Conservation (phyloP, 2,888 invertebrate genomes). For the Xestoiulus laeticollis region DNA sequence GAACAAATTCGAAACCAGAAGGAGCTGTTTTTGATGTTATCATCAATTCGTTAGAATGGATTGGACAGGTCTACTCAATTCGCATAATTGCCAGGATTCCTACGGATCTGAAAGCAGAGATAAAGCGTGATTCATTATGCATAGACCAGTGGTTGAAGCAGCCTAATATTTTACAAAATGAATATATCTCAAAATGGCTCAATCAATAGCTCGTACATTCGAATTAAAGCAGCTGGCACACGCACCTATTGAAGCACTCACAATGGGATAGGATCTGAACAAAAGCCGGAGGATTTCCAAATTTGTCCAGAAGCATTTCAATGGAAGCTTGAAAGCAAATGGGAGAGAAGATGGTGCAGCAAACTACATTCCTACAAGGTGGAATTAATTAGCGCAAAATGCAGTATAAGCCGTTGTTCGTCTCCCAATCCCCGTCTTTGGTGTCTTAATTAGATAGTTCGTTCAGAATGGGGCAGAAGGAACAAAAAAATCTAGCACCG, state of each 20-base stretch:
- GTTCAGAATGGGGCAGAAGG: neutral
- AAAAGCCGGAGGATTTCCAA: conserved; percentile 3
- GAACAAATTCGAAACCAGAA: neutral
- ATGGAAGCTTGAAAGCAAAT: conserved; percentile 29
- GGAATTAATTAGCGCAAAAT: conserved; percentile 13
- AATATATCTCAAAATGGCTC: conserved; percentile 25
- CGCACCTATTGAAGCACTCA: conserved; percentile 4
- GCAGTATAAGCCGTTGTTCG: neutral
- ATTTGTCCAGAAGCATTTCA: conserved; percentile 34
- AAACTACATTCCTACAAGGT: neutral
- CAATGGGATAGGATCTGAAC: neutral
- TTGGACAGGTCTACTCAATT: neutral
- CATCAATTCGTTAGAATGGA: conserved; percentile 6
- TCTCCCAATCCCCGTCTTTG: neutral
- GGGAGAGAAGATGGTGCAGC: neutral
- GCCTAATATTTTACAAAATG: conserved; percentile 18
- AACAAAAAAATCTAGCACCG: neutral
- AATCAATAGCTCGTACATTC: neutral
- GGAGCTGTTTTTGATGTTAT: neutral
- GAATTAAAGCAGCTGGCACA: conserved; percentile 6
- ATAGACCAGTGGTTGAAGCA: conserved; percentile 21
- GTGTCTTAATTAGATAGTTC: conserved; percentile 21
- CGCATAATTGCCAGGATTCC: neutral
- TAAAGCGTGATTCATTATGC: neutral
- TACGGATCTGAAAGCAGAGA: neutral